Evolutionary conservation across 2,113 vertebrate genomes (phyloP).

Genomic region (Mystacornis crossleyi): DNA sequence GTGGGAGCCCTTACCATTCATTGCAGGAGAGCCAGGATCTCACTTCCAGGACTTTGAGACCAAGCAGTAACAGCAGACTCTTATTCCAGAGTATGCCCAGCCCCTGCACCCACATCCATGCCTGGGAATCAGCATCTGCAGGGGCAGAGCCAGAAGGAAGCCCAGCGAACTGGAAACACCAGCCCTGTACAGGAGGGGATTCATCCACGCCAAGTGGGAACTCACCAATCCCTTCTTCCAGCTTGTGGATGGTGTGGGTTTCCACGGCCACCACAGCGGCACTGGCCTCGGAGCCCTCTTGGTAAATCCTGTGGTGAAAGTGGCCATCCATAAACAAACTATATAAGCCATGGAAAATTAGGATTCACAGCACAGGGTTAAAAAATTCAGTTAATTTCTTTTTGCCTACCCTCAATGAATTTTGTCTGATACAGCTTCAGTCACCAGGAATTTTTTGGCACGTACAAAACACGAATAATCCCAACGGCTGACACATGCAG

Average conservation of each 20-base stretch:
- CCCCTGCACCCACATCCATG: constrained; percentile 33
- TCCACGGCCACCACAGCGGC: constrained; percentile 87
- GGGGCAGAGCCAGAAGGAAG: constrained; percentile 37
- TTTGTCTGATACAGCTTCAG: neutral
- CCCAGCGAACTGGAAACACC: neutral
- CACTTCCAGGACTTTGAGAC: constrained; percentile 28
- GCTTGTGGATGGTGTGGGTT: constrained; percentile 84
- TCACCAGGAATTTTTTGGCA: neutral
- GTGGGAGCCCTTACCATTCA: constrained; percentile 18
- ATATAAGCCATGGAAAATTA: neutral
- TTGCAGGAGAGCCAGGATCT: constrained; percentile 26
- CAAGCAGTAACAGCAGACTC: constrained; percentile 47
- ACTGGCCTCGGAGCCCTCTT: constrained; percentile 79
- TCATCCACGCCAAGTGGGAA: neutral
- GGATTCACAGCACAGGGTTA: neutral
- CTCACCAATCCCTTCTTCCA: constrained; percentile 83
- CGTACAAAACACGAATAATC: neutral
- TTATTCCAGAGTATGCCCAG: constrained; percentile 24
- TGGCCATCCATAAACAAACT: constrained; percentile 42
- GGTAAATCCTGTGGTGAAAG: constrained; percentile 83
- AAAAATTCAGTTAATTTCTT: neutral
- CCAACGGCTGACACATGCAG: neutral
- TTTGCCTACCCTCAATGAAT: neutral
- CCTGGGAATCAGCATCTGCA: constrained; percentile 32
- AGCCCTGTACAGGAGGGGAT: neutral